Evolutionary conservation across 2,113 vertebrate genomes (phyloP).

Genomic region (Gobius niger): DNA sequence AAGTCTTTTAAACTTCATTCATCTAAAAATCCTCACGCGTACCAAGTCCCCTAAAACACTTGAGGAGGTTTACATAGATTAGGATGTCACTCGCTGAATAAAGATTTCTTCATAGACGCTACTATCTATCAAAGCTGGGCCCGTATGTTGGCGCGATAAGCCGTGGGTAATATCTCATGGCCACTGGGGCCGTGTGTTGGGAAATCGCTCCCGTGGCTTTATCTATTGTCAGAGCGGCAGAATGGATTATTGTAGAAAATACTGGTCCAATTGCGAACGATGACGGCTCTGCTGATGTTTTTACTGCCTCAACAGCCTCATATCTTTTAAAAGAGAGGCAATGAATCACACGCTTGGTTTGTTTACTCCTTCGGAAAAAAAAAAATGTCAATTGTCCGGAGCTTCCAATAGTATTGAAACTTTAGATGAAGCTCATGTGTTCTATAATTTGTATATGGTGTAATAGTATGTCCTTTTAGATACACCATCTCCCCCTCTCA

Average conservation of each 20-base stretch:
- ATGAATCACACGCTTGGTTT: neutral
- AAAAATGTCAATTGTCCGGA: neutral
- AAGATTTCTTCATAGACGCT: conserved; percentile 49
- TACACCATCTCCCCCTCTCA: no score
- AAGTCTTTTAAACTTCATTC: no score
- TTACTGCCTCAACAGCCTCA: conserved; percentile 29
- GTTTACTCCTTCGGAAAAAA: neutral
- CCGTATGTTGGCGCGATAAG: conserved; percentile 57
- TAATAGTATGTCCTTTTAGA: neutral
- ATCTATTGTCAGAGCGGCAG: conserved; percentile 54
- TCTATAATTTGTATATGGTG: neutral
- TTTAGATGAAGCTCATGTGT: neutral
- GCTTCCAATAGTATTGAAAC: neutral
- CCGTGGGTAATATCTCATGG: conserved; percentile 42
- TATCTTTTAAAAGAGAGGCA: conserved; percentile 18
- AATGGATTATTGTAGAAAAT: conserved; percentile 52
- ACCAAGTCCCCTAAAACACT: conserved; percentile 10
- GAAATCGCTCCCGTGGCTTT: conserved; percentile 37
- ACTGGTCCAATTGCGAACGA: conserved; percentile 9
- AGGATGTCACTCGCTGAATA: conserved; percentile 47
- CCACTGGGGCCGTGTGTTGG: conserved; percentile 34
- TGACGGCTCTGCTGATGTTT: conserved; percentile 38
- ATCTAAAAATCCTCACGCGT: no score
- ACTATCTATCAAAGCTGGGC: conserved; percentile 48
- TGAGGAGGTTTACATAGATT: conserved; percentile 51